Evolutionary conservation across 30 jellyfish, hydroid and myxozoan species (phyloP), one percentile per base, ranked within the genome.

Genomic region (Rhopilema esculentum): DNA sequence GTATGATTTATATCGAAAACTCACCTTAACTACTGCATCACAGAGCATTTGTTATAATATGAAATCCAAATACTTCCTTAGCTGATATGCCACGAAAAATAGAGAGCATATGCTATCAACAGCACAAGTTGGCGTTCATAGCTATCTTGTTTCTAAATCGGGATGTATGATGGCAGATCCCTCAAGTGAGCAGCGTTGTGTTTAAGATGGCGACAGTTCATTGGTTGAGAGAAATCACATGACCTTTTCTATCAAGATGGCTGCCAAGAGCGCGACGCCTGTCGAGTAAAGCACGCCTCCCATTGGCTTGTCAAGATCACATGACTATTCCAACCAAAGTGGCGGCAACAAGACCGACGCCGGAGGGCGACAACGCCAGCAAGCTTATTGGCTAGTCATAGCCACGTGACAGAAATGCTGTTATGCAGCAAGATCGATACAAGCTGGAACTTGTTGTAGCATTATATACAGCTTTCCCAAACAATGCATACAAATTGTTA

Each of bases 101-200:
- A 40, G 57, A 40, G 57, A 40, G 57, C 57, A 40, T 40, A 40
- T 40, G 57, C 57, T 40, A 40, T 40, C 57, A 40, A 40, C 57
- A 40, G 57, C 57, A 40, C 9, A 40, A 40, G 57, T 12, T 40
- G 57, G 57, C 57, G 57, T 80, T 67, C 90, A 66, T 72, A 52
- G 90, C 90, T 57, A 24, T 19, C 71, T 49, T 85, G 94, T 85
- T 84, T 85, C 94, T 85, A 85, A 61, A 85, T 85, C 88, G 80
- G 94, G 94, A 85, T 72, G 94, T 66, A 85, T 85, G 94, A 85
- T 79, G 88, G 94, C 79, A 85, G 88, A 68, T 85, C 94, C 94
- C 78, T 65, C 94, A 85, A 85, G 88, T 85, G 94, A 85, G 94
- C 94, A 85, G 94, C 94, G 94, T 85, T 85, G 83, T 65, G 67